These are phyloP conservation scores for Pteromalus puparum DNA, from an alignment of 1,140 invertebrate species.

Conservation along the genomic window DNA sequence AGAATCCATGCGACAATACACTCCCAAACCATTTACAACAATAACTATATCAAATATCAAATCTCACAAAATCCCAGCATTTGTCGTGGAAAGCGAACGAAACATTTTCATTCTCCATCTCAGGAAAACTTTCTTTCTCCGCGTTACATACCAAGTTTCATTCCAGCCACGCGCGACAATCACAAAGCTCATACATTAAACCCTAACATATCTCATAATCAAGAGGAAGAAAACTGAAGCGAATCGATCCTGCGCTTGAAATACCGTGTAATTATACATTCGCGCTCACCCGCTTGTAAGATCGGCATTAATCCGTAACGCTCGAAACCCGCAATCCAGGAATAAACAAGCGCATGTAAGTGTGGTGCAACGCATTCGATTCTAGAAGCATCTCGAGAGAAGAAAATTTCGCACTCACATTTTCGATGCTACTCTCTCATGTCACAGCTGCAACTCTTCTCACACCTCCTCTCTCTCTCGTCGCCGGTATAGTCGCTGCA, in stretches of 20 bases:
- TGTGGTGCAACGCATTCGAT: not conserved
- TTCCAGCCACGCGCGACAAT: not conserved
- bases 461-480: not conserved
- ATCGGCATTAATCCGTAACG: not conserved
- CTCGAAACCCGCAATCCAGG: not conserved
- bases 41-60: not conserved
- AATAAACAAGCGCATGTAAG: too few species aligned
- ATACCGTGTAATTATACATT: not conserved
- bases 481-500: not conserved
- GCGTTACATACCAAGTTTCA: not conserved
- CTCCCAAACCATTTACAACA: not conserved
- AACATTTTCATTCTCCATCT: not conserved
- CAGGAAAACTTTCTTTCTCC: constrained; percentile 3
- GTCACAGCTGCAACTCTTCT: constrained; percentile 58
- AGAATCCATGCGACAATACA: too few species aligned
- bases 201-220: not conserved
- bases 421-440: constrained; percentile 68
- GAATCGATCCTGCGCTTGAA: not conserved
- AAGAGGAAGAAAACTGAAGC: not conserved
- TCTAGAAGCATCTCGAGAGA: not conserved
- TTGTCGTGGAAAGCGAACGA: not conserved
- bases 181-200: not conserved
- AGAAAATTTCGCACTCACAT: constrained; percentile 60
- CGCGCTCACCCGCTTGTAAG: not conserved
- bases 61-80: too few species aligned